A percentile compares a stretch with the other conserved stretches of the same genome.
Evolutionary conservation across 2,797 vertebrate species (phyloP).

Genomic region (Oophaga sylvatica): DNA sequence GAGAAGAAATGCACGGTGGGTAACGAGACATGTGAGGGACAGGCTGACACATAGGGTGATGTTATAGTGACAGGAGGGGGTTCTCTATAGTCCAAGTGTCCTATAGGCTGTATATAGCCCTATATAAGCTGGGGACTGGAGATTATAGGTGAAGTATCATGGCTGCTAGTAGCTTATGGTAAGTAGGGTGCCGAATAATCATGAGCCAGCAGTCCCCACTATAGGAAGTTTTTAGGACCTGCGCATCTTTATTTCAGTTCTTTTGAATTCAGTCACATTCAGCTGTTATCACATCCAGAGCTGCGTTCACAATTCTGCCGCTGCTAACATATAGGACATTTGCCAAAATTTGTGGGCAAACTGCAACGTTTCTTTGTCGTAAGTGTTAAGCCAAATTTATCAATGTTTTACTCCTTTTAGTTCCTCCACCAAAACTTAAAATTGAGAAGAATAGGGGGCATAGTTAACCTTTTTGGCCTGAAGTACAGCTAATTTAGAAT

Average conservation of each 20-base stretch:
- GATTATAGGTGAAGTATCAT: no score
- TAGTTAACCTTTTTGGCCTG: no score
- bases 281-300: not conserved
- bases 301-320: not conserved
- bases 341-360: no score
- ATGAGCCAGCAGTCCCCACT: not conserved
- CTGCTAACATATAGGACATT: not conserved
- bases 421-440: no score
- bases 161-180: not conserved
- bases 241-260: no score
- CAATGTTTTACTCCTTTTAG: no score
- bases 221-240: not conserved
- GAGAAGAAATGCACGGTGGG: slow-evolving; percentile 85
- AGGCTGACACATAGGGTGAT: not conserved
- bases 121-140: not conserved
- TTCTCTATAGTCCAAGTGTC: not conserved
- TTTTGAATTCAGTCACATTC: not conserved
- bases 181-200: not conserved
- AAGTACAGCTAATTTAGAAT: no score
- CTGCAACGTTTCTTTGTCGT: no score
- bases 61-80: not conserved
- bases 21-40: not conserved
- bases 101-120: not conserved
- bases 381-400: no score
- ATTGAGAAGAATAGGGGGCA: no score